These are phyloP conservation scores for Spinibarbus caldwelli DNA, from an alignment of 2,797 vertebrate species.

Conservation along the genomic window DNA sequence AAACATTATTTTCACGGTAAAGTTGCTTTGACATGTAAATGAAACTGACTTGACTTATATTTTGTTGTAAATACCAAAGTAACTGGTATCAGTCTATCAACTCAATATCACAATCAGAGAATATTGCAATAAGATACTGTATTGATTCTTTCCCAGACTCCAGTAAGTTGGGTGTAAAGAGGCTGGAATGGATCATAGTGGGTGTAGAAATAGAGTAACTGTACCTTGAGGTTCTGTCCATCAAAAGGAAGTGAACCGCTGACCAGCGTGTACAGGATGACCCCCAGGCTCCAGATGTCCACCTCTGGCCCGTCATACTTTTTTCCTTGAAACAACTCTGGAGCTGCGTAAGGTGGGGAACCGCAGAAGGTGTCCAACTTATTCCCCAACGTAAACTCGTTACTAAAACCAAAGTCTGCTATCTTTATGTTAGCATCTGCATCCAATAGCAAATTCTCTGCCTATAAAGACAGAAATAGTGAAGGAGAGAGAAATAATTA, in stretches of 20 bases:
- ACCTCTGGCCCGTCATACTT: conserved; percentile 92
- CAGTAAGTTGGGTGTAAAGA: conserved; percentile 1
- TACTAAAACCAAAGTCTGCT: conserved; percentile 93
- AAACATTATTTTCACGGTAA: background rate
- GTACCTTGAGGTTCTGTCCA: conserved; percentile 95
- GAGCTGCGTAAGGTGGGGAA: conserved; percentile 83
- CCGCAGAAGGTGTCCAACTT: conserved; percentile 95
- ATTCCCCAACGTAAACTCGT: conserved; percentile 89
- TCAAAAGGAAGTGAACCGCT: conserved; percentile 97
- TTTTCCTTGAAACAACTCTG: conserved; percentile 90
- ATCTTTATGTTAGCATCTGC: conserved; percentile 92
- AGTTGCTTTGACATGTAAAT: background rate
- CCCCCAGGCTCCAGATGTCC: conserved; percentile 93
- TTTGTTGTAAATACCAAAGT: background rate
- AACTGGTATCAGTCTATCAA: conserved; percentile 4
- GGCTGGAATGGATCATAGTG: background rate
- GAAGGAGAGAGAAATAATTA: conserved; percentile 61
- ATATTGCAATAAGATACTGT: background rate
- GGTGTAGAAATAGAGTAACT: conserved; percentile 7
- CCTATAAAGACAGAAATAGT: conserved; percentile 72
- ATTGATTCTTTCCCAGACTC: background rate
- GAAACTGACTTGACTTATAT: background rate
- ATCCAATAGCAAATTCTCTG: conserved; percentile 90
- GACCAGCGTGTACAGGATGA: conserved; percentile 94
- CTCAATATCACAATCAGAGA: background rate